Evolutionary conservation across 1,140 invertebrate species (phyloP).

Genomic region (Papilio helenus): DNA sequence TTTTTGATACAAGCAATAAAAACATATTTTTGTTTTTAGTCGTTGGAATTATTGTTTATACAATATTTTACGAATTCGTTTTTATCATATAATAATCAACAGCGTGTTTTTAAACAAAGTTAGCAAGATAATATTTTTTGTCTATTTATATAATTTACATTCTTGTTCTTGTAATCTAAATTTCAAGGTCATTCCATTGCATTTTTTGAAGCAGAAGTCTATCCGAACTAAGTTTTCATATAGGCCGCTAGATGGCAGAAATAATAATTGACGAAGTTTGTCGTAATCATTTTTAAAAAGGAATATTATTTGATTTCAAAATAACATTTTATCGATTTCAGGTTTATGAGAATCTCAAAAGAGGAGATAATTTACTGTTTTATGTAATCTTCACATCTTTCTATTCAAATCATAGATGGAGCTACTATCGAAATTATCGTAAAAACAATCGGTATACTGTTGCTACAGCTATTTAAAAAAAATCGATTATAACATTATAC

Average conservation of each 20-base stretch:
- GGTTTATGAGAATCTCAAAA: not conserved
- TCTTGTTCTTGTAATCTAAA: conserved; percentile 11
- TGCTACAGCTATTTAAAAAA: too few species aligned
- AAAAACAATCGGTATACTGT: too few species aligned
- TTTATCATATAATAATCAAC: not conserved
- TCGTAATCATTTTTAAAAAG: not conserved
- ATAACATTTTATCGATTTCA: not conserved
- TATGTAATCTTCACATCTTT: not conserved
- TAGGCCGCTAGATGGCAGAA: conserved; percentile 13
- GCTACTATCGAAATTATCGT: not conserved
- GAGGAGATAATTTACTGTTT: not conserved
- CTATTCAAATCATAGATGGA: conserved; percentile 22
- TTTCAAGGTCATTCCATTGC: conserved; percentile 24
- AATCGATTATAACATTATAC: too few species aligned
- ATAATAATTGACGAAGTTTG: not conserved
- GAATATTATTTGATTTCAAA: not conserved
- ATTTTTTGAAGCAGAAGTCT: not conserved
- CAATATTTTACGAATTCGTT: not conserved
- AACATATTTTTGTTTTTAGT: not conserved
- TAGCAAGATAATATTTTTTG: not conserved
- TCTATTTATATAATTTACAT: conserved; percentile 9
- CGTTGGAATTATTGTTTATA: not conserved
- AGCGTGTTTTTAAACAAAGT: not conserved
- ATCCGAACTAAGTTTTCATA: not conserved
- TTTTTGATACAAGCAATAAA: conserved; percentile 14